Base-by-base conservation (phyloP, 2,888 invertebrate genomes). In the Drosophila prostipennis region DNA sequence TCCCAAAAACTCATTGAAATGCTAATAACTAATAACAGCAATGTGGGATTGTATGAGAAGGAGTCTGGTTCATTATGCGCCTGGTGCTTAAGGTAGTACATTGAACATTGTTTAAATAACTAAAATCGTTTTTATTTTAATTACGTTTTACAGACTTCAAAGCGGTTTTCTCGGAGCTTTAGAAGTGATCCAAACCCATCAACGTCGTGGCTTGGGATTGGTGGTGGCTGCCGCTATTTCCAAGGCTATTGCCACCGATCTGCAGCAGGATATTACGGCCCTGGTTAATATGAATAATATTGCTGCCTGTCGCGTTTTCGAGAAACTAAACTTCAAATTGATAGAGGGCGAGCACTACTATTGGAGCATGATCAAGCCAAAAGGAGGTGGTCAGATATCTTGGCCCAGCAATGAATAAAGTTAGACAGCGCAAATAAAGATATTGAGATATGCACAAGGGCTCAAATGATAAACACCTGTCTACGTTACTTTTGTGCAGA, bases 21-120 rank as follows among this genome's bases (percentile, higher is more conserved):
- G 39, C 65, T 91, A 5, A 91, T 92, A 37, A 69, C 77, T n/a
- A 74, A 89, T 74, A 92, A 91, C 55, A 54, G 72, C 0, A 92
- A 79, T 73, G 72, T 91, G 52, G 91, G 91, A 3, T 78, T 90
- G 2, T 92, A 87, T 61, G 80, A 76, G 2, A 67, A 74, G 14
- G 67, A 74, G 0, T 81, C 80, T 2, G 77, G 83, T 13, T 74
- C 89, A 46, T 64, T 92, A 3, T 89, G 91, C 11, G 92, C 91
- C 3, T 92, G 92, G 92, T 92, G 91, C 61, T 78, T 92, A 13
- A 80, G 91, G 92, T 91, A 63, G n/a, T 16, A 14, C 8, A 14
- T 1, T 6, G 6, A 7, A 6, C 0, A 10, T 0, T 1, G 4
- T 11, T 2, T 32, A 4, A 14, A 2, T 6, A 2, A 6, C 2